Conservation (phyloP, 2,113 vertebrate genomes). For the Melanerpes aurifrons region DNA sequence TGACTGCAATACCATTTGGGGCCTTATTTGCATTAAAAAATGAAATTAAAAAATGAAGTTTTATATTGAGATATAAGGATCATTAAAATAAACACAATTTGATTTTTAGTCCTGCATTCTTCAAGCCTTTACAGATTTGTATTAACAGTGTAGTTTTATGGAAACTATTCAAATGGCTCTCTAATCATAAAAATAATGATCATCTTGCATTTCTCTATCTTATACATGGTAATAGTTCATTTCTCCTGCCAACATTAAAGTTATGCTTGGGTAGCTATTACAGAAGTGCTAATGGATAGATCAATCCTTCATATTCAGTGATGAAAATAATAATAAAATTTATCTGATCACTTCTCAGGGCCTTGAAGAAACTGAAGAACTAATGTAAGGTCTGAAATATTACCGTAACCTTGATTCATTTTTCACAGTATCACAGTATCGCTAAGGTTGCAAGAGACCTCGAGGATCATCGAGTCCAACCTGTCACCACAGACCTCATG, state of each 20-base stretch:
- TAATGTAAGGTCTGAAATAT: constrained; percentile 2
- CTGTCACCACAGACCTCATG: too few species aligned
- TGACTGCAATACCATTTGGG: constrained; percentile 51
- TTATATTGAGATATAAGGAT: not conserved
- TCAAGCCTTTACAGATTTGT: not conserved
- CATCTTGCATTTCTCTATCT: not conserved
- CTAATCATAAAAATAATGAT: not conserved
- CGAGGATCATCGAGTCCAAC: too few species aligned
- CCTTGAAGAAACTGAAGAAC: constrained; percentile 24
- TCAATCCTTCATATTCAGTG: constrained; percentile 24
- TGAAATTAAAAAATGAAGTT: constrained; percentile 38
- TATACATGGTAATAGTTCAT: not conserved
- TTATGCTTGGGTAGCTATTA: constrained; percentile 13
- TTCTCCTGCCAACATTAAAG: constrained; percentile 18
- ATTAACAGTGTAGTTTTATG: not conserved
- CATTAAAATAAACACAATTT: not conserved
- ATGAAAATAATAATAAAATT: not conserved
- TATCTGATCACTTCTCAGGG: constrained; percentile 20
- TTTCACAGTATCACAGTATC: not conserved
- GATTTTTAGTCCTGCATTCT: constrained; percentile 5
- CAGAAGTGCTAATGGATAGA: not conserved
- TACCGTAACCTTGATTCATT: not conserved
- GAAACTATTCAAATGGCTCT: not conserved
- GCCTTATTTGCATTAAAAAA: constrained; percentile 62
- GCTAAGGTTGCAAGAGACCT: too few species aligned